A percentile compares a stretch with the other conserved stretches of the same genome.
Conservation (phyloP, 2,797 vertebrate genomes). For the Characodon lateralis region DNA sequence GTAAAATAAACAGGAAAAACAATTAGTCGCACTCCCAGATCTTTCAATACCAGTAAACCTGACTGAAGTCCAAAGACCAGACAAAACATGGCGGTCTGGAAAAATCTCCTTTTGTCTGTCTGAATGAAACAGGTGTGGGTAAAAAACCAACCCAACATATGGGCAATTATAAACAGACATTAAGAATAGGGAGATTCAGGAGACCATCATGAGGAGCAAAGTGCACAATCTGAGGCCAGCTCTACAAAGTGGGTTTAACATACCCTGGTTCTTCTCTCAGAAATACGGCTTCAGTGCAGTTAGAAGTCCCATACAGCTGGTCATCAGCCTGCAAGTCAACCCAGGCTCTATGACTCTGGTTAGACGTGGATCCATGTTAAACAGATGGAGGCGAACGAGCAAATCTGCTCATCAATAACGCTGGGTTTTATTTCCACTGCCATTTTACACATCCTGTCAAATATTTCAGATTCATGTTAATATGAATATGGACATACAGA, state of each 20-base stretch:
- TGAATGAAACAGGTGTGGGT: too few species aligned
- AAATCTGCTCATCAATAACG: neutral
- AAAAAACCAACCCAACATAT: too few species aligned
- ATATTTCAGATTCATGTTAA: too few species aligned
- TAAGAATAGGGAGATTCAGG: neutral
- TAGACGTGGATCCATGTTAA: neutral
- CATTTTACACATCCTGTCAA: too few species aligned
- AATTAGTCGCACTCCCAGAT: neutral
- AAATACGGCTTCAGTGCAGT: too few species aligned
- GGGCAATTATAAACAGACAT: too few species aligned
- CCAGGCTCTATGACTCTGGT: neutral
- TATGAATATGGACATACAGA: too few species aligned
- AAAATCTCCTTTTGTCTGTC: neutral
- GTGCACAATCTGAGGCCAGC: neutral
- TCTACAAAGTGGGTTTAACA: too few species aligned
- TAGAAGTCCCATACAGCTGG: too few species aligned
- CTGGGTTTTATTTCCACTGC: neutral
- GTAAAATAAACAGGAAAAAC: slow-evolving; percentile 4
- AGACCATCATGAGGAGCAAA: neutral
- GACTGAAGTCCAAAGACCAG: neutral
- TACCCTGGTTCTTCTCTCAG: too few species aligned
- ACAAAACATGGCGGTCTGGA: neutral
- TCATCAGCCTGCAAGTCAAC: neutral
- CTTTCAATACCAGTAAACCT: neutral
- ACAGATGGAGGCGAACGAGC: neutral